phyloP scores from a whole-genome alignment of 2,888 invertebrate species.

The Agrochola macilenta region DNA sequence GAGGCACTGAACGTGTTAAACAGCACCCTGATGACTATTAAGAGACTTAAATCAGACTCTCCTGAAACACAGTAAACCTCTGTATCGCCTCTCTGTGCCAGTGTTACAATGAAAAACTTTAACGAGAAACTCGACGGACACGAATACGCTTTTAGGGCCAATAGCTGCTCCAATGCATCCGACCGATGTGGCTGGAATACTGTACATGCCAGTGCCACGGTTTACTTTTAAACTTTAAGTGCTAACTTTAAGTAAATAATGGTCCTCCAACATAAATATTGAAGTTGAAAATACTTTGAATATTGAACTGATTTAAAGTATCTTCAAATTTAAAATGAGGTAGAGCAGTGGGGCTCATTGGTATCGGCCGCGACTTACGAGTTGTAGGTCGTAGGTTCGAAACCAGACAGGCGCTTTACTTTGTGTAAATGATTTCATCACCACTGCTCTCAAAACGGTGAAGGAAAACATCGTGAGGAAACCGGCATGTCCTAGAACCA shows the following conservation, averaged over 20 bases:
- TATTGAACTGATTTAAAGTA: background rate
- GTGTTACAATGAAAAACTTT: constrained; percentile 76
- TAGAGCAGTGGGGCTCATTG: no score
- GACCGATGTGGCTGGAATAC: constrained; percentile 64
- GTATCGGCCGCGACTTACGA: no score
- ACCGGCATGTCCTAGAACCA: no score
- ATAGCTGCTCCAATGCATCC: constrained; percentile 68
- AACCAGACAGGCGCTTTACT: no score
- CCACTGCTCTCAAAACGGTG: no score
- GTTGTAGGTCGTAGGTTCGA: no score
- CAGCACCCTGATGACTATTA: constrained; percentile 25
- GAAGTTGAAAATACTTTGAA: background rate
- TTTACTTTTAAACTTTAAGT: constrained; percentile 72
- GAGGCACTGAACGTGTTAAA: background rate
- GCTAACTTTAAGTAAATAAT: constrained; percentile 39
- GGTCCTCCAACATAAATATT: constrained; percentile 4
- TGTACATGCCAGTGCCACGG: constrained; percentile 53
- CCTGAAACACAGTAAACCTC: constrained; percentile 44
- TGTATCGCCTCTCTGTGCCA: constrained; percentile 59
- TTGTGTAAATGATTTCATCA: no score
- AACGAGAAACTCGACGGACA: constrained; percentile 80
- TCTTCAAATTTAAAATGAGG: no score
- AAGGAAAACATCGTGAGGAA: no score
- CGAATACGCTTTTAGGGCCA: constrained; percentile 83
- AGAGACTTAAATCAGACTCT: constrained; percentile 17